Percentiles rank a stretch among this genome's conserved stretches.
phyloP scores from a whole-genome alignment of 2,113 vertebrate species.

The Phyllostomus hastatus region DNA sequence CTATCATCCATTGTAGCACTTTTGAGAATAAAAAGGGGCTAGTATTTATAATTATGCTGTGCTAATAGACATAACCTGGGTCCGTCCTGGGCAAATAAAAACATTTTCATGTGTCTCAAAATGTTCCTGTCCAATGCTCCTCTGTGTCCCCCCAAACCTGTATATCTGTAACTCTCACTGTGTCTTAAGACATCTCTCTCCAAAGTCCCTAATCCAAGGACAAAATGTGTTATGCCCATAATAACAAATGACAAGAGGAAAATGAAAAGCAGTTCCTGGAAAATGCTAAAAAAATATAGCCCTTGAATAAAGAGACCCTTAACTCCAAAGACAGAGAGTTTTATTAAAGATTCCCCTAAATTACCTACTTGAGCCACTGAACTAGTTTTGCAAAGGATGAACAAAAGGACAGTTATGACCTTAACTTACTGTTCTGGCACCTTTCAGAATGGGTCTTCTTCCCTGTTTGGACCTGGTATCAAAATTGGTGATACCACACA shows the following conservation, averaged over 20 bases:
- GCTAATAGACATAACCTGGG: neutral
- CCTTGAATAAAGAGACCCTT: neutral
- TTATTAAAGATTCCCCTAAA: neutral
- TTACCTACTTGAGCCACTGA: neutral
- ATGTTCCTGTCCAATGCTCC: neutral
- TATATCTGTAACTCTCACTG: neutral
- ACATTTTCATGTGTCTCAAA: neutral
- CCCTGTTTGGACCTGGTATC: neutral
- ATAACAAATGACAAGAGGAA: neutral
- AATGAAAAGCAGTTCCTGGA: neutral
- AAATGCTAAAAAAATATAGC: neutral
- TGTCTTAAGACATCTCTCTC: neutral
- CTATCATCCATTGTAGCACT: neutral
- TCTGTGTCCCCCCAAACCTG: neutral
- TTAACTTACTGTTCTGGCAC: neutral
- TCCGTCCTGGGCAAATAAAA: neutral
- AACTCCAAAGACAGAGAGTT: neutral
- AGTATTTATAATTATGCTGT: neutral
- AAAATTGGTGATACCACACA: neutral
- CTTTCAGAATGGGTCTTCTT: neutral
- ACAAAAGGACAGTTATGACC: neutral
- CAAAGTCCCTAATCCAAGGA: neutral
- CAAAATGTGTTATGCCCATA: neutral
- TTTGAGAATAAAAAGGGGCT: neutral
- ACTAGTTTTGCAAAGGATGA: neutral